Evolutionary conservation across 2,797 vertebrate species (phyloP), one percentile per base, ranked within the genome.

Genomic region (Sebastes flavidus): DNA sequence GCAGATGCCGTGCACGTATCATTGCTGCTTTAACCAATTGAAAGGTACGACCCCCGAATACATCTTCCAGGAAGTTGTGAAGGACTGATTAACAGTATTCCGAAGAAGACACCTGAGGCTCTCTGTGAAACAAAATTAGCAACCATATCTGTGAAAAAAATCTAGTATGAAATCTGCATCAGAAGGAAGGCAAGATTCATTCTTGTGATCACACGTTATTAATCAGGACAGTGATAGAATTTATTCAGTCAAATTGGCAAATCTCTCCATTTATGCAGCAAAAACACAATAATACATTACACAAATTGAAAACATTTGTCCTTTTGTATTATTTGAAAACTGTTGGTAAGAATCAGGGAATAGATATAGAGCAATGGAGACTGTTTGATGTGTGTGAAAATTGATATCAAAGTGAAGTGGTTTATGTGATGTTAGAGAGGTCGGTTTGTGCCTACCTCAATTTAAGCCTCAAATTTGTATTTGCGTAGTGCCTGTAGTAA

Each of bases 1-100:
- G 63, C 29, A 56, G 74, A 85, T 80, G 67, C 8, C 54, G 42
- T n/a, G 54, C 61, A 65, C 42, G 55, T 69, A 38, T 75, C 65
- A 61, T 82, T 62, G 6, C 42, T 60, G 63, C 71, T 78, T 83
- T 69, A 85, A 83, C 75, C 71, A 61, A 10, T 55, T 81, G 49
- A 76, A 78, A 60, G 9, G 16, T 56, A 71, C 0, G 9, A 66
- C 60, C 38, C 36, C 36, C 32, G 62, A 52, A 83, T 52, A 38
- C 20, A 32, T 42, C 62, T 52, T 74, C 52, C 29, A 42, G 38
- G 38, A 73, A 73, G 25, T 70, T 63, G 46, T 66, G 18, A 75
- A 59, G 46, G 24, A 54, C n/a, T 65, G 32, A 80, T 82, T 72
- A 73, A 65, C 60, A 70, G 59, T 38, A 32, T 75, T 27, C 49